Percentiles rank a stretch among this genome's conserved stretches.
phyloP scores from a whole-genome alignment of 2,113 vertebrate genomes.

The Hystrix cristata region DNA sequence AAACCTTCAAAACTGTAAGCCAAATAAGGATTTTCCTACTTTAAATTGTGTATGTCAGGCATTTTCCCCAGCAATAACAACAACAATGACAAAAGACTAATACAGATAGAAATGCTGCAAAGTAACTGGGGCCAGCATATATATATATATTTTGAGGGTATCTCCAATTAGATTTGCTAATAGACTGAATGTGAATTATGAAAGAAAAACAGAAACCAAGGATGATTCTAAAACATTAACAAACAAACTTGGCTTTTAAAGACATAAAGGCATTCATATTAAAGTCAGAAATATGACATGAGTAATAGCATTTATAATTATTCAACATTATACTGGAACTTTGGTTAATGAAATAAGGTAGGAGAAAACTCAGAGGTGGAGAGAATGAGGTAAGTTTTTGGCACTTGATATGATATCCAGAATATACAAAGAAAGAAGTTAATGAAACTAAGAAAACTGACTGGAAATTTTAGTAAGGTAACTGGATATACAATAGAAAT shows the following conservation, averaged over 20 bases:
- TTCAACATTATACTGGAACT: neutral
- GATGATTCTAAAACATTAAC: neutral
- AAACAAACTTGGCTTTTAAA: neutral
- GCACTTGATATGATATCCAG: neutral
- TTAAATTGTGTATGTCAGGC: neutral
- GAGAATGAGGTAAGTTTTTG: neutral
- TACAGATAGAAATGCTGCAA: neutral
- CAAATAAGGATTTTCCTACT: neutral
- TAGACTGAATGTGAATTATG: neutral
- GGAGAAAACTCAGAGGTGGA: neutral
- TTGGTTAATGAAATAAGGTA: neutral
- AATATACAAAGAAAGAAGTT: neutral
- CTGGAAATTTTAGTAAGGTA: neutral
- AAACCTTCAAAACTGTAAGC: neutral
- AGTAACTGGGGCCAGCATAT: neutral
- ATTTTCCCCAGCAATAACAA: neutral
- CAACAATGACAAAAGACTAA: neutral
- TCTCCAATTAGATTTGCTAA: neutral
- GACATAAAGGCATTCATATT: neutral
- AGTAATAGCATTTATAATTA: neutral
- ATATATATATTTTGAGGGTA: neutral
- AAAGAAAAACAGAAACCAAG: neutral
- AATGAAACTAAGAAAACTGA: constrained; percentile 35
- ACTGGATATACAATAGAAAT: neutral
- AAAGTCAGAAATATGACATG: neutral